Percentiles rank a stretch among this genome's conserved stretches.
phyloP scores from a whole-genome alignment of 2,888 invertebrate genomes.

The Bombylius discolor region DNA sequence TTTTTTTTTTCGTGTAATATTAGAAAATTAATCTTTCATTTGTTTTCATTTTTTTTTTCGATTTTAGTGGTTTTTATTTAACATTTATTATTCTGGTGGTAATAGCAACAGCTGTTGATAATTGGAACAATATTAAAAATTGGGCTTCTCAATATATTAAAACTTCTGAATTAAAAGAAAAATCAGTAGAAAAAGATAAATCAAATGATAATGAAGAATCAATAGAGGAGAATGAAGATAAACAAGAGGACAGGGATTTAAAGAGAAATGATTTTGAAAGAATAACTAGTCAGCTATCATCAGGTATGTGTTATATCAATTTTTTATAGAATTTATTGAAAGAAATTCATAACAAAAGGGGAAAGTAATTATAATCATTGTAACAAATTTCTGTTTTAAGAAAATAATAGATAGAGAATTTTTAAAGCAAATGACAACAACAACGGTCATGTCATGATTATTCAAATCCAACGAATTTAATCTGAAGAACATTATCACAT shows the following conservation, averaged over 20 bases:
- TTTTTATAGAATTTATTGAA: too few relatives aligned
- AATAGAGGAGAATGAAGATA: conserved; percentile 19
- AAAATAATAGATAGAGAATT: too few relatives aligned
- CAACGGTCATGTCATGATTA: too few relatives aligned
- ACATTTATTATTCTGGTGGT: conserved; percentile 3
- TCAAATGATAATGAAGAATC: not conserved
- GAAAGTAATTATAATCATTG: too few relatives aligned
- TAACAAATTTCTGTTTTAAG: too few relatives aligned
- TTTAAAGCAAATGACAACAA: too few relatives aligned
- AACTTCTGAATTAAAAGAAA: not conserved
- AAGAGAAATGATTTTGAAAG: conserved; percentile 2
- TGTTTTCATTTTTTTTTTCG: not conserved
- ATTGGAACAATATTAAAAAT: not conserved
- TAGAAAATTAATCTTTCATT: not conserved
- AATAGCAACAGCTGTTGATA: conserved; percentile 2
- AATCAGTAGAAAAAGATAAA: conserved; percentile 4
- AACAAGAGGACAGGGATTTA: conserved; percentile 10
- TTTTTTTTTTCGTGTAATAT: not conserved
- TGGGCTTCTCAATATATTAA: not conserved
- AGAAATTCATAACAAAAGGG: too few relatives aligned
- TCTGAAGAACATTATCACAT: too few relatives aligned
- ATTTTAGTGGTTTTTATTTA: conserved; percentile 12
- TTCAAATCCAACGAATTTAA: too few relatives aligned
- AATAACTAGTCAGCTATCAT: not conserved
- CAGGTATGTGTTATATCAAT: not conserved